Evolutionary conservation across 2,888 invertebrate species (phyloP).

Genomic region (Sialis fuliginosa): DNA sequence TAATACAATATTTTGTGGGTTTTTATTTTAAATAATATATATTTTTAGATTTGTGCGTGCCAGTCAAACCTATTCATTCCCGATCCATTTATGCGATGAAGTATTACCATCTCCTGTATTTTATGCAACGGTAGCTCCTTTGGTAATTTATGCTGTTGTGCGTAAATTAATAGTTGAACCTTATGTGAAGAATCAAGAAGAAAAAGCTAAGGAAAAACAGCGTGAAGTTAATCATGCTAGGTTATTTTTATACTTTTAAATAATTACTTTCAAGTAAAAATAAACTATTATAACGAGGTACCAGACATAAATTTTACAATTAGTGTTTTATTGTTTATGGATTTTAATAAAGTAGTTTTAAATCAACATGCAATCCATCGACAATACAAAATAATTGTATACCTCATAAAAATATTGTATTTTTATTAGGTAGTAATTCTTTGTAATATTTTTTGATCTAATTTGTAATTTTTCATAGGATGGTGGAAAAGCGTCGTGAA

Average conservation of each 20-base stretch:
- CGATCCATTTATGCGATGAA: slow-evolving; percentile 81
- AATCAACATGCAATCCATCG: no score
- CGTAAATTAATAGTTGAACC: slow-evolving; percentile 78
- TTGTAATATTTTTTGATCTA: slow-evolving; percentile 4
- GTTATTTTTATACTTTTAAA: slow-evolving; percentile 16
- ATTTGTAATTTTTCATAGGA: slow-evolving; percentile 22
- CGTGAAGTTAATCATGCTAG: slow-evolving; percentile 62
- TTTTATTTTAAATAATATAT: slow-evolving; percentile 3
- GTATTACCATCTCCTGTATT: slow-evolving; percentile 78
- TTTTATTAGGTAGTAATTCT: slow-evolving; percentile 1
- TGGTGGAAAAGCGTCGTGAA: slow-evolving; percentile 64
- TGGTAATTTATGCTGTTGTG: slow-evolving; percentile 61
- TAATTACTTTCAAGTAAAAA: no score
- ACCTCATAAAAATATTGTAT: neutral
- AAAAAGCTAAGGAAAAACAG: slow-evolving; percentile 63
- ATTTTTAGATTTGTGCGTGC: slow-evolving; percentile 59
- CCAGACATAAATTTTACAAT: no score
- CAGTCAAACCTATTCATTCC: slow-evolving; percentile 74
- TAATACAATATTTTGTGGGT: neutral
- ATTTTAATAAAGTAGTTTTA: no score
- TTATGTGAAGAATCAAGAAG: slow-evolving; percentile 56
- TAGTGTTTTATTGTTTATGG: no score
- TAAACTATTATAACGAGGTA: no score
- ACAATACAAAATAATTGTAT: no score
- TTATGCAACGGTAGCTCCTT: slow-evolving; percentile 80